Evolutionary conservation across 2,888 invertebrate species (phyloP).

Genomic region (Sympetrum striolatum): DNA sequence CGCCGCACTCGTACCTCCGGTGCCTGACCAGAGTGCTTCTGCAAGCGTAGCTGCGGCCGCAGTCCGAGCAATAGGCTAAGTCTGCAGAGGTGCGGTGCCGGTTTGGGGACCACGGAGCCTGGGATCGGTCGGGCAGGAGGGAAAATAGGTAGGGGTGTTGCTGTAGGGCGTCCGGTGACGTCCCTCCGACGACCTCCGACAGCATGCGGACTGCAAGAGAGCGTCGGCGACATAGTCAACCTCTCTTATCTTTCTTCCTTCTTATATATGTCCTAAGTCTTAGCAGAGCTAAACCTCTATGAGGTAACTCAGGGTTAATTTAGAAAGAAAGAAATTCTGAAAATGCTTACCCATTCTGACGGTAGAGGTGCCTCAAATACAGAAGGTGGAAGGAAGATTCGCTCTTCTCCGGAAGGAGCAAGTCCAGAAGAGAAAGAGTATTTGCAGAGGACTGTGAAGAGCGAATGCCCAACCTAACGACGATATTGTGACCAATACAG

Average conservation of each 20-base stretch:
- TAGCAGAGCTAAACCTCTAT: no score
- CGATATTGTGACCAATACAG: no score
- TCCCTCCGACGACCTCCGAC: constrained; percentile 21
- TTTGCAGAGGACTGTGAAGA: no score
- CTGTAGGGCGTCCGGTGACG: no score
- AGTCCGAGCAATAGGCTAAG: constrained; percentile 52
- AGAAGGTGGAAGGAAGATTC: background rate
- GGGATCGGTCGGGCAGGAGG: background rate
- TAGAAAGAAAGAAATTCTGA: background rate
- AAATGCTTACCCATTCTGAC: constrained; percentile 11
- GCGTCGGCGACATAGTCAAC: background rate
- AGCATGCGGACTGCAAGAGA: constrained; percentile 37
- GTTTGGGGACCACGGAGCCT: background rate
- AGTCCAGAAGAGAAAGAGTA: no score
- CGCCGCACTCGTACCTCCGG: constrained; percentile 67
- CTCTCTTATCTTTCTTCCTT: constrained; percentile 7
- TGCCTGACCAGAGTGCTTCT: constrained; percentile 58
- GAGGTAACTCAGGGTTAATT: no score
- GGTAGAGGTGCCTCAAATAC: background rate
- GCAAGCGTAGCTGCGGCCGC: constrained; percentile 54
- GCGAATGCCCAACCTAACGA: no score
- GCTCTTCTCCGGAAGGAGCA: background rate
- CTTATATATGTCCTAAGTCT: no score
- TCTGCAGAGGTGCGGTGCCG: constrained; percentile 16
- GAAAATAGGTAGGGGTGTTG: background rate